These are phyloP conservation scores for Gambelia wislizenii DNA, from an alignment of 2,797 vertebrate species.

Conservation along the genomic window DNA sequence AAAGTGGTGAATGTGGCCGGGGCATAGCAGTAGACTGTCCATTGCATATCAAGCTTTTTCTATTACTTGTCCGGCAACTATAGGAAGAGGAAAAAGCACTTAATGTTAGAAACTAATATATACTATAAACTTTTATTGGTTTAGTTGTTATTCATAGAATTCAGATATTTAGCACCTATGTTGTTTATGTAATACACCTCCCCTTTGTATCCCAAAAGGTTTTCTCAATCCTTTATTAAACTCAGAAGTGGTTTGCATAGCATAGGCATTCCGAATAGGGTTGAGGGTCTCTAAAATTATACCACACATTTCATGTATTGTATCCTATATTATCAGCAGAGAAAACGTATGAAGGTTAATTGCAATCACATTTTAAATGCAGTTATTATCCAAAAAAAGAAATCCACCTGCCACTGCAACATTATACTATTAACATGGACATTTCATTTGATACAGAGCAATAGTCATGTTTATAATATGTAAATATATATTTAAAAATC, in stretches of 20 bases:
- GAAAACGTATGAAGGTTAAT: constrained; percentile 44
- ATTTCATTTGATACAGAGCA: constrained; percentile 19
- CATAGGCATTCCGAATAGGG: constrained; percentile 12
- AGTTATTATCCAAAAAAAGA: constrained; percentile 19
- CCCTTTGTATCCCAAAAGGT: too few species aligned
- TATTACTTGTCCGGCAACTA: constrained; percentile 97
- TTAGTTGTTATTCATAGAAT: constrained; percentile 19
- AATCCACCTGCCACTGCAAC: constrained; percentile 3
- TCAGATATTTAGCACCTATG: neutral
- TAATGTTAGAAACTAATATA: constrained; percentile 41
- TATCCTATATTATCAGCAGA: constrained; percentile 11
- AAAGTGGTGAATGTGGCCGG: constrained; percentile 95
- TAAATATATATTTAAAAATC: constrained; percentile 32
- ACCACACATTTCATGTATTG: constrained; percentile 4
- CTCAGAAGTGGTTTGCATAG: constrained; percentile 38
- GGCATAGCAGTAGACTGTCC: constrained; percentile 92
- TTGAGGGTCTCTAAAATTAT: constrained; percentile 9
- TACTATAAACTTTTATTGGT: neutral
- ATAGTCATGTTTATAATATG: constrained; percentile 14
- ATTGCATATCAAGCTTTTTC: constrained; percentile 96
- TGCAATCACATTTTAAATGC: constrained; percentile 6
- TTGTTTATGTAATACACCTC: neutral
- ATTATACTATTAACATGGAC: neutral
- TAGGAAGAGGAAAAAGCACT: constrained; percentile 61
- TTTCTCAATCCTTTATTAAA: constrained; percentile 38